These are phyloP conservation scores for Platanista minor DNA, from an alignment of 2,113 vertebrate genomes.

Conservation along the genomic window DNA sequence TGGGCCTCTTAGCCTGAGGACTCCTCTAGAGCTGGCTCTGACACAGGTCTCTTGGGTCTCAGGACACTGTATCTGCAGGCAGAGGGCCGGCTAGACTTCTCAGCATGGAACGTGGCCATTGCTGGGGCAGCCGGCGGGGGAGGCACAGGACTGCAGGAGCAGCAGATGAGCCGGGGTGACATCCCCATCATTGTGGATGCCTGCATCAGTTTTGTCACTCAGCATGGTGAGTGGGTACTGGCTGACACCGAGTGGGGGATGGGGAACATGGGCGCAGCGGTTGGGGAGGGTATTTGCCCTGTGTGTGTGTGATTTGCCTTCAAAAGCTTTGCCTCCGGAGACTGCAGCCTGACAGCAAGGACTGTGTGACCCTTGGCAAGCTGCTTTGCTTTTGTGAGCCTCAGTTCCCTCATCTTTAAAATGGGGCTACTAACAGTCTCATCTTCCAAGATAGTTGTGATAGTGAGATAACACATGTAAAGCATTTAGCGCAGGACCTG, in stretches of 20 bases:
- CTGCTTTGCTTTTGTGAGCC: not conserved
- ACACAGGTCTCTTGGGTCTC: slow-evolving; percentile 57
- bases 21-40: not conserved
- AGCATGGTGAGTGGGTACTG: slow-evolving; percentile 87
- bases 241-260: not conserved
- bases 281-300: too few species aligned
- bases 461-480: not conserved
- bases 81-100: slow-evolving; percentile 85
- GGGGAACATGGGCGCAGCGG: not conserved
- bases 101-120: slow-evolving; percentile 90
- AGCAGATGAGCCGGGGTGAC: slow-evolving; percentile 94
- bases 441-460: not conserved
- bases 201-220: slow-evolving; percentile 97
- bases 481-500: not conserved
- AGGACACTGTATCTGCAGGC: slow-evolving; percentile 97
- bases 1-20: not conserved
- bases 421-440: not conserved
- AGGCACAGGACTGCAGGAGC: slow-evolving; percentile 90
- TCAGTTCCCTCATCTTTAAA: not conserved
- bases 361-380: not conserved
- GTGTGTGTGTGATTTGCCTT: not conserved
- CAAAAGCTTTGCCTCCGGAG: not conserved
- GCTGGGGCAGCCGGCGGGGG: slow-evolving; percentile 89
- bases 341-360: not conserved
- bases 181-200: slow-evolving; percentile 98